phyloP scores from a whole-genome alignment of 1,140 invertebrate genomes.

The Meloidogyne exigua region DNA sequence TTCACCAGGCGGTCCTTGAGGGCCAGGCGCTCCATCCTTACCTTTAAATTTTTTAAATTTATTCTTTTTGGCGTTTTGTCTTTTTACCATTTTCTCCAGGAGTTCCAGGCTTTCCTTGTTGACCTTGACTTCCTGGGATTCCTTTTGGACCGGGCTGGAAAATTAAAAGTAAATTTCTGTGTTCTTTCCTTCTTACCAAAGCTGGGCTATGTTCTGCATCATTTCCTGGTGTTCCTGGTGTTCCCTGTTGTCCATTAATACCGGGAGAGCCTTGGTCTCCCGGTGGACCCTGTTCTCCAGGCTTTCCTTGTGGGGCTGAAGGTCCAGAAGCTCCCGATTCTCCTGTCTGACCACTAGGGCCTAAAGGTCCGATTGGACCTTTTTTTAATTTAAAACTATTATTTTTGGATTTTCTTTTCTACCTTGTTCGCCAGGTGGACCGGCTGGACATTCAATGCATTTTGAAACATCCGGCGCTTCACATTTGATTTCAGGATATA shows the following conservation, averaged over 20 bases:
- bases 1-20: slow-evolving; percentile 16
- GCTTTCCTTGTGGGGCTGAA: slow-evolving; percentile 22
- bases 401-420: not conserved
- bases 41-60: not conserved
- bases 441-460: slow-evolving; percentile 33
- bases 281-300: slow-evolving; percentile 26
- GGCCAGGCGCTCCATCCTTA: not conserved
- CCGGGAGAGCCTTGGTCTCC: slow-evolving; percentile 23
- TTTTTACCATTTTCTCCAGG: slow-evolving; percentile 4
- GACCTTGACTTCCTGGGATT: slow-evolving; percentile 21
- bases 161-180: not conserved
- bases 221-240: not conserved
- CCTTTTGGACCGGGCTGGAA: slow-evolving; percentile 27
- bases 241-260: not conserved
- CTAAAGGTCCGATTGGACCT: not conserved
- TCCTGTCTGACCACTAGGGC: slow-evolving; percentile 11
- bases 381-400: not conserved
- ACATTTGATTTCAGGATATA: slow-evolving; percentile 22
- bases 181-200: not conserved
- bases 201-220: not conserved
- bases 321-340: slow-evolving; percentile 24
- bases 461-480: slow-evolving; percentile 24
- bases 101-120: slow-evolving; percentile 12
- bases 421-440: slow-evolving; percentile 28
- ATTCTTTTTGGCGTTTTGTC: not conserved